Evolutionary conservation across 2,113 vertebrate genomes (phyloP).

Genomic region (Leptodactylus fuscus): DNA sequence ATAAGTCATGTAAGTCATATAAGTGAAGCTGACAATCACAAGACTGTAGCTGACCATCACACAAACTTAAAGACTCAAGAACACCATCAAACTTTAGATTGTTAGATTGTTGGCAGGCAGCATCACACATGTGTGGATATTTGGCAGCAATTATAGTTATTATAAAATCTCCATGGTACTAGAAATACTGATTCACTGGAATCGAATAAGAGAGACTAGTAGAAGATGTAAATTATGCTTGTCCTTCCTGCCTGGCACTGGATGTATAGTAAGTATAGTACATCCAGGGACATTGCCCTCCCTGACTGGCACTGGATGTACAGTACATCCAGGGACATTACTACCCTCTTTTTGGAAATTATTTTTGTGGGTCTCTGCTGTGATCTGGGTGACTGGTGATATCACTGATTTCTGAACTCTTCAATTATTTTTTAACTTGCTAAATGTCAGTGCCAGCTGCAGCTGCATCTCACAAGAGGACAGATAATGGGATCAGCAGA

Average conservation of each 20-base stretch:
- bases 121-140: not conserved
- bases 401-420: not conserved
- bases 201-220: not conserved
- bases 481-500: not conserved
- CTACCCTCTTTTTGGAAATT: not conserved
- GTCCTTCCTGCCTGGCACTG: not conserved
- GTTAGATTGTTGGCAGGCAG: not conserved
- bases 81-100: too few species aligned
- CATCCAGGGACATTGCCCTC: too few species aligned
- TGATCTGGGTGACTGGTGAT: not conserved
- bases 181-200: not conserved
- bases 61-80: not conserved
- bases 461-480: not conserved
- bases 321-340: too few species aligned
- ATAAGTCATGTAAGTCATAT: too few species aligned
- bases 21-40: too few species aligned
- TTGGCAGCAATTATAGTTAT: not conserved
- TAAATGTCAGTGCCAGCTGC: not conserved
- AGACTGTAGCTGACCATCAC: not conserved
- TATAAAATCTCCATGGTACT: not conserved
- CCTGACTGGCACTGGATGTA: too few species aligned
- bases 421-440: conserved; percentile 2
- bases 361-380: not conserved
- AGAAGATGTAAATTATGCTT: not conserved
- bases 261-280: too few species aligned